Base-by-base conservation (phyloP, 92 coral and sea anemone genomes). In the Galaxea fascicularis region DNA sequence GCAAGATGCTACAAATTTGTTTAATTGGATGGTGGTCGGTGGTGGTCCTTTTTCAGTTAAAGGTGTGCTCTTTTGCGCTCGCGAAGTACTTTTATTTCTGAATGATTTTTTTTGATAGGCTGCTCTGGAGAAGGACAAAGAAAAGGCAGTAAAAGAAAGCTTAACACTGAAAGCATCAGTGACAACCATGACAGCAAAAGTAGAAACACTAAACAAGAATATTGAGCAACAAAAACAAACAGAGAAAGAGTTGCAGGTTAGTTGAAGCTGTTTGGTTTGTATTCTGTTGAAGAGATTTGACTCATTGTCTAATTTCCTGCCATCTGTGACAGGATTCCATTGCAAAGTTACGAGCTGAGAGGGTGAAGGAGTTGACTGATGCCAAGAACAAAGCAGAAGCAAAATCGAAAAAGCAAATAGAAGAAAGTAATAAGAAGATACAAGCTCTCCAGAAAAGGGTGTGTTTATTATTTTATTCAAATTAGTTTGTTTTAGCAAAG, bases 371-470 rank as follows among this genome's bases (percentile, higher is more conserved):
- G 65, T 84, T 96, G 46, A 96, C 94, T 63, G 94, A 91, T 28
- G 86, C 89, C 14, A 90, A 95, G 71, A 95, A 89, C 74, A 91
- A 94, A 63, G 92, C 92, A 21, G 99, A 96, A 17, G 72, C 88
- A 63, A 96, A 94, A 65, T 93, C 98, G 17, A 96, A 96, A 79
- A 95, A 96, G 62, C 94, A 92, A 74, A 84, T 88, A 46, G 99
- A 96, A 30, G 99, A 96, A 30, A 92, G 65, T 71, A 96, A 96
- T 91, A 96, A 96, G 82, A 94, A 95, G 82, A 94, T 96, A 65
- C 98, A 96, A 67, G 93, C 93, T 65, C 89, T 96, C 62, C 99
- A 96, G 64, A 91, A 92, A 85, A 87, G 92, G 88, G 99, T 96
- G 65, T 85, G 93, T 46, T 51, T 18, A n/a, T 26, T 54, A 26